Conservation (phyloP, 2,797 vertebrate genomes). For the Champsocephalus esox region DNA sequence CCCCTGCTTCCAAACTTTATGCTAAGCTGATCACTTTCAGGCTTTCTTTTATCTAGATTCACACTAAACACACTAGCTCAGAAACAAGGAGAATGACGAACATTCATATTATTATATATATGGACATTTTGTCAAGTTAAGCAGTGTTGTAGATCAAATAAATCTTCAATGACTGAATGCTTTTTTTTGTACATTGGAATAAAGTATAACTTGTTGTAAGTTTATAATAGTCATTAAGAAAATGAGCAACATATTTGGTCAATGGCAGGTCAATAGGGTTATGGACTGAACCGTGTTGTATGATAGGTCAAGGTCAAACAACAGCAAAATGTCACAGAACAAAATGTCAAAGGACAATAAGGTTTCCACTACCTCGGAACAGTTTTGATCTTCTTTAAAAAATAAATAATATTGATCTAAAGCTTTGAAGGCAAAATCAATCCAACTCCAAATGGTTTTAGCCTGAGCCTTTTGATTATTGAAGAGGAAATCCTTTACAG, state of each 20-base stretch:
- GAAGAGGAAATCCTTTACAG: conserved; percentile 81
- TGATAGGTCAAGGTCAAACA: conserved; percentile 7
- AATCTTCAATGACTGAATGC: not conserved
- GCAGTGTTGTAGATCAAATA: not conserved
- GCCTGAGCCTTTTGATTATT: conserved; percentile 58
- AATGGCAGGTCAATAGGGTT: not conserved
- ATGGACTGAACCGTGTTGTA: not conserved
- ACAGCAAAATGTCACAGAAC: not conserved
- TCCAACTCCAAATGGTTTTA: conserved; percentile 63
- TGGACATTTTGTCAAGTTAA: not conserved
- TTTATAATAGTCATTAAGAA: conserved; percentile 3
- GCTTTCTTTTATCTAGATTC: no score
- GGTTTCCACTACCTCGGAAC: conserved; percentile 20
- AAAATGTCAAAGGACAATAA: not conserved
- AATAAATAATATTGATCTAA: not conserved
- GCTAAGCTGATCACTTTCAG: not conserved
- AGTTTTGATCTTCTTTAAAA: not conserved
- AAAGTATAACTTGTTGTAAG: conserved; percentile 2
- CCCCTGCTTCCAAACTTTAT: not conserved
- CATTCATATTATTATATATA: not conserved
- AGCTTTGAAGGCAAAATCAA: conserved; percentile 19
- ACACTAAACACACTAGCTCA: not conserved
- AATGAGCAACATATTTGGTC: conserved; percentile 11
- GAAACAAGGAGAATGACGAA: not conserved
- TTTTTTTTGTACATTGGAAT: not conserved